phyloP scores from a whole-genome alignment of 2,888 invertebrate genomes.

The Dromius quadrimaculatus region DNA sequence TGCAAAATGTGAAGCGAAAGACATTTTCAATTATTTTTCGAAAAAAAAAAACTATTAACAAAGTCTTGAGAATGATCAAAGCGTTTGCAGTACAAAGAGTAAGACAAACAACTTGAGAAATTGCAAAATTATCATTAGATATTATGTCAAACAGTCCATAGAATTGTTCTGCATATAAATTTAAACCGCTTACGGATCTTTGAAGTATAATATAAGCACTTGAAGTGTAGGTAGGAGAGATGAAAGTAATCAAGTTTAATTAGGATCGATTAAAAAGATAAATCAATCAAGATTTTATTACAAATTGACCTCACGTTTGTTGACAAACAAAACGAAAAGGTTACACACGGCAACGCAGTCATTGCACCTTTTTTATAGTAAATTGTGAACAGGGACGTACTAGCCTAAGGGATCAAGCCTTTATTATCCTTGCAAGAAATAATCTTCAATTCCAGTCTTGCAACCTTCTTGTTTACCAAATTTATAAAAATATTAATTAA shows the following conservation, averaged over 20 bases:
- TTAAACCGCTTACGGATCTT: conserved; percentile 2
- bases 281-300: conserved; percentile 43
- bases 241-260: conserved; percentile 41
- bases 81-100: conserved; percentile 16
- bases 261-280: conserved; percentile 38
- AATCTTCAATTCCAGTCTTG: too few relatives aligned
- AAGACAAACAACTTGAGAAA: conserved; percentile 12
- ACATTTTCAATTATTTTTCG: too few relatives aligned
- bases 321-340: conserved; percentile 44
- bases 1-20: too few relatives aligned
- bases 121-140: conserved; percentile 5
- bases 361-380: conserved; percentile 29
- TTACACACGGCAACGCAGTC: conserved; percentile 24
- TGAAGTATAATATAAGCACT: not conserved
- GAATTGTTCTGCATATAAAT: conserved; percentile 27
- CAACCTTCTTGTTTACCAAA: too few relatives aligned
- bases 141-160: conserved; percentile 18
- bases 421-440: too few relatives aligned
- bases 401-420: too few relatives aligned
- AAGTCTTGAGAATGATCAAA: too few relatives aligned
- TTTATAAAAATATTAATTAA: too few relatives aligned
- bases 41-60: too few relatives aligned
- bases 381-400: not conserved
- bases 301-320: conserved; percentile 39
- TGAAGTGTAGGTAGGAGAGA: conserved; percentile 20